phyloP scores from a whole-genome alignment of 2,888 invertebrate genomes.

The Elaeidobius kamerunicus region DNA sequence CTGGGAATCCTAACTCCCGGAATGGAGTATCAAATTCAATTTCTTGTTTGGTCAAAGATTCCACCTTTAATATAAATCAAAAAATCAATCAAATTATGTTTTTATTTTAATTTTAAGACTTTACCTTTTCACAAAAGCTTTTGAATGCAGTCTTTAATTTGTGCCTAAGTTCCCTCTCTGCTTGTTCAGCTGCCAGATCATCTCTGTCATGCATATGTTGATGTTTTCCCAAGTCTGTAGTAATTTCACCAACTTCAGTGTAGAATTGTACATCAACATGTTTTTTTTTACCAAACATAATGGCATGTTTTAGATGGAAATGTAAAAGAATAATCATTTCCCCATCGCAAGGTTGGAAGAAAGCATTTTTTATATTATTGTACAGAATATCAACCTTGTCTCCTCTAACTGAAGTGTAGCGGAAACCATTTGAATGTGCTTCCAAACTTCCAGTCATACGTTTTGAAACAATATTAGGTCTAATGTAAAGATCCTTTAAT shows the following conservation, averaged over 20 bases:
- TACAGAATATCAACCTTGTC: slow-evolving; percentile 99
- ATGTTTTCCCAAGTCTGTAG: slow-evolving; percentile 98
- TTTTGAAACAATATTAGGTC: slow-evolving; percentile 98
- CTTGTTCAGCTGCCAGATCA: slow-evolving; percentile 97
- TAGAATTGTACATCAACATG: slow-evolving; percentile 99
- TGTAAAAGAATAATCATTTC: slow-evolving; percentile 98
- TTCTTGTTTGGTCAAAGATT: slow-evolving; percentile 92
- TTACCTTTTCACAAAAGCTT: slow-evolving; percentile 94
- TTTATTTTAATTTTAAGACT: slow-evolving; percentile 7
- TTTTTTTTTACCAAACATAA: slow-evolving; percentile 98
- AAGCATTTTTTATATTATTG: slow-evolving; percentile 98
- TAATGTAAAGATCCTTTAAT: slow-evolving; percentile 94
- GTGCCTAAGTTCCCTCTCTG: slow-evolving; percentile 93
- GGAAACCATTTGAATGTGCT: slow-evolving; percentile 92
- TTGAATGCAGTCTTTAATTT: slow-evolving; percentile 97
- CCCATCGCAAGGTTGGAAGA: slow-evolving; percentile 98
- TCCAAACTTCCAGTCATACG: slow-evolving; percentile 92
- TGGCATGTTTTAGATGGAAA: slow-evolving; percentile 98
- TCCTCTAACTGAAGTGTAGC: slow-evolving; percentile 96
- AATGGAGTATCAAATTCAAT: slow-evolving; percentile 99
- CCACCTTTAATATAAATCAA: slow-evolving; percentile 55
- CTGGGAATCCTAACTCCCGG: slow-evolving; percentile 95
- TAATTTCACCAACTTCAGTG: slow-evolving; percentile 99
- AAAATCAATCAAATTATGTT: background rate
- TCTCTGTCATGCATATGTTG: slow-evolving; percentile 99